Evolutionary conservation across 2,888 invertebrate genomes (phyloP).

Genomic region (Byasa hedistus): DNA sequence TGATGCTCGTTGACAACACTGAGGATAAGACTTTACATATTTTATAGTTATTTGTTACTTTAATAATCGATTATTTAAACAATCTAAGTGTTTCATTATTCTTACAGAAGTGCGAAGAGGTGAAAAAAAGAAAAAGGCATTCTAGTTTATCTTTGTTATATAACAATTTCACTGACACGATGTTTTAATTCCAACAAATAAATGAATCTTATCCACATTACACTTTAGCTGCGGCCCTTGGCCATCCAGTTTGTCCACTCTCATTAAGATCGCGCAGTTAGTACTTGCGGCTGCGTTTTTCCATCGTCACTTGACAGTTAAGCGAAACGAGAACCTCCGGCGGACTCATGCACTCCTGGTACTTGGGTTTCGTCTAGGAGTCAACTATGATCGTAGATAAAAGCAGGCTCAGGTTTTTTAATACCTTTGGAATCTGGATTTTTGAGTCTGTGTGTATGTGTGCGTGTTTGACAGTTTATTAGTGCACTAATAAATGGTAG

Average conservation of each 20-base stretch:
- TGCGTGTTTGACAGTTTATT: too few relatives aligned
- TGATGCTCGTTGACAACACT: constrained; percentile 56
- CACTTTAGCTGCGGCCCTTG: constrained; percentile 51
- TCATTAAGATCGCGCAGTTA: constrained; percentile 71
- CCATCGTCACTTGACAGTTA: constrained; percentile 53
- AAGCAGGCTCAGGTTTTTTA: too few relatives aligned
- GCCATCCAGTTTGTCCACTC: constrained; percentile 77
- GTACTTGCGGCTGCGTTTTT: constrained; percentile 64
- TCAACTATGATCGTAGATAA: constrained; percentile 75
- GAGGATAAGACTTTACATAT: constrained; percentile 54
- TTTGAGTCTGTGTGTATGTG: too few relatives aligned
- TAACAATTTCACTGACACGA: too few relatives aligned
- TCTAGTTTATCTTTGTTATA: too few relatives aligned
- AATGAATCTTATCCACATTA: constrained; percentile 47
- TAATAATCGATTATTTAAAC: too few relatives aligned
- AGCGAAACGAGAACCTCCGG: constrained; percentile 53
- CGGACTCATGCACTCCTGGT: constrained; percentile 61
- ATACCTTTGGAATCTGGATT: too few relatives aligned
- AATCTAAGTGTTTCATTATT: too few relatives aligned
- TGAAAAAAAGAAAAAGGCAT: too few relatives aligned
- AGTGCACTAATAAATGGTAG: not conserved
- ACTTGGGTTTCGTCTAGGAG: constrained; percentile 63
- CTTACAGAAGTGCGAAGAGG: too few relatives aligned
- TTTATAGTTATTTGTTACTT: too few relatives aligned
- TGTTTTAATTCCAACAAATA: too few relatives aligned